Percentiles rank a stretch among this genome's conserved stretches.
phyloP scores from a whole-genome alignment of 2,113 vertebrate species.

The Phaethon lepturus region DNA sequence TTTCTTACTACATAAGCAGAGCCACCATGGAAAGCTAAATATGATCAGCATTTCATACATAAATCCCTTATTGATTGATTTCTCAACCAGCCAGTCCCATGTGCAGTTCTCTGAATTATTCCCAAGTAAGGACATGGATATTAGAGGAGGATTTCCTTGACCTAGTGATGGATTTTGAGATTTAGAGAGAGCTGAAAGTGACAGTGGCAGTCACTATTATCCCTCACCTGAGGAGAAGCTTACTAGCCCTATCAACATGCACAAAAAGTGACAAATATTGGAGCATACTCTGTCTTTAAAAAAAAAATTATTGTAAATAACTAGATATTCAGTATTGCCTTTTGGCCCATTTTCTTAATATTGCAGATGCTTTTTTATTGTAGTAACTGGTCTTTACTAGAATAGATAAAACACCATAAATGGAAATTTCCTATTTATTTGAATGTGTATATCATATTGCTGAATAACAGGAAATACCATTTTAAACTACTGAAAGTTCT shows the following conservation, averaged over 20 bases:
- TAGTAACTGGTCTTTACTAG: background rate
- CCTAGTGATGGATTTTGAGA: constrained; percentile 79
- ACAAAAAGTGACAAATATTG: constrained; percentile 1
- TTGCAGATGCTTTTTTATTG: background rate
- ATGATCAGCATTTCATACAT: constrained; percentile 18
- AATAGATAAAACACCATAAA: background rate
- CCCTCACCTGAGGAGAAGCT: constrained; percentile 65
- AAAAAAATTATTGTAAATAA: background rate
- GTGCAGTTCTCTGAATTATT: constrained; percentile 52
- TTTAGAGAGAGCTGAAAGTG: constrained; percentile 76
- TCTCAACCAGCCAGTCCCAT: background rate
- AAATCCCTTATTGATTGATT: background rate
- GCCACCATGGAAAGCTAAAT: background rate
- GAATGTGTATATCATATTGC: background rate
- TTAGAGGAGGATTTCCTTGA: constrained; percentile 69
- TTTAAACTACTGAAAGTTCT: background rate
- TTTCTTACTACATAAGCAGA: constrained; percentile 10
- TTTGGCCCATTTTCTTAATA: background rate
- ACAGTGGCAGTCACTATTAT: constrained; percentile 71
- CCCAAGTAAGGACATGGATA: constrained; percentile 14
- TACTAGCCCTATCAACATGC: constrained; percentile 34
- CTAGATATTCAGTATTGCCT: background rate
- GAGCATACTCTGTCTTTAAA: background rate
- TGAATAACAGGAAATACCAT: background rate
- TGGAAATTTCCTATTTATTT: background rate